Percentiles rank a stretch among this genome's conserved stretches.
Evolutionary conservation across 2,113 vertebrate genomes (phyloP).

Genomic region (Rattus norvegicus): DNA sequence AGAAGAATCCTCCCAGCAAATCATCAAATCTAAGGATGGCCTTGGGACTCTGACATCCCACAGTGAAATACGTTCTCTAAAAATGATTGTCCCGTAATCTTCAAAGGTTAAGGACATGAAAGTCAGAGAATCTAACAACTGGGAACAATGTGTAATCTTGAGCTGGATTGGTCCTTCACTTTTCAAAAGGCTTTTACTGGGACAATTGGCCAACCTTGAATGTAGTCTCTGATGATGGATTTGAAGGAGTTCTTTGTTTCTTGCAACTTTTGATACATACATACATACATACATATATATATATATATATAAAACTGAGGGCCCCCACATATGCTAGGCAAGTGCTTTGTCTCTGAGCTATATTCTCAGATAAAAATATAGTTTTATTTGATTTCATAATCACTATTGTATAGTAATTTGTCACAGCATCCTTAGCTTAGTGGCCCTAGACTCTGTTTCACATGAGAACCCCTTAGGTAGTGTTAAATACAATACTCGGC

Average conservation of each 20-base stretch:
- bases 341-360: not conserved
- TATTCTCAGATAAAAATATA: not conserved
- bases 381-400: not conserved
- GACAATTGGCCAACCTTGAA: not conserved
- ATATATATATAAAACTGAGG: not conserved
- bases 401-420: not conserved
- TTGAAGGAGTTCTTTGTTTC: not conserved
- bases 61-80: not conserved
- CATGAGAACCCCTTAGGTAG: not conserved
- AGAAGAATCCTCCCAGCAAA: not conserved
- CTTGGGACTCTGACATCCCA: not conserved
- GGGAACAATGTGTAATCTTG: not conserved
- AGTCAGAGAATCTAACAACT: not conserved
- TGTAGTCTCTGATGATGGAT: not conserved
- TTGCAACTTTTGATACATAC: not conserved
- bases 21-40: not conserved
- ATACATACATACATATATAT: not conserved
- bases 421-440: not conserved
- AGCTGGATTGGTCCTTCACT: not conserved
- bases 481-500: not conserved
- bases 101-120: conserved; percentile 4
- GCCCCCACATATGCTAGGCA: not conserved
- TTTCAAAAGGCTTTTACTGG: conserved; percentile 3
- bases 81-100: conserved; percentile 4
- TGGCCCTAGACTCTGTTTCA: not conserved